Conservation (phyloP, 2,113 vertebrate genomes). For the Saimiri boliviensis region DNA sequence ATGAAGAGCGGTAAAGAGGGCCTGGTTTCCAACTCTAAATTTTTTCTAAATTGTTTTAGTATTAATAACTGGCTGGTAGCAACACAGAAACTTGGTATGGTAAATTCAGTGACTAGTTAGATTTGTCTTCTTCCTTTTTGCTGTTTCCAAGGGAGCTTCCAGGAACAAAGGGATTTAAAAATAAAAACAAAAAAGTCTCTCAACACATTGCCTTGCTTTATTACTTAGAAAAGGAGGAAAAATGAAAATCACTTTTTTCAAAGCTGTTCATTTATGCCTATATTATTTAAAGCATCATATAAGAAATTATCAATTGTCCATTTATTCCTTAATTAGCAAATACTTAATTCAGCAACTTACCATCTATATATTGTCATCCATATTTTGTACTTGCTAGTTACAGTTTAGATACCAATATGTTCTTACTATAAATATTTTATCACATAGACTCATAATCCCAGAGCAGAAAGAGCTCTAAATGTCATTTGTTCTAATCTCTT, state of each 20-base stretch:
- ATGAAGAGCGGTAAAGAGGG: not conserved
- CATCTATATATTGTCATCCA: not conserved
- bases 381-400: not conserved
- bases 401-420: not conserved
- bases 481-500: not conserved
- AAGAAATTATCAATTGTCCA: not conserved
- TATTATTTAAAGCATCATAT: not conserved
- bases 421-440: slow-evolving; percentile 17
- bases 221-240: not conserved
- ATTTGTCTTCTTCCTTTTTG: not conserved
- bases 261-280: not conserved
- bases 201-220: not conserved
- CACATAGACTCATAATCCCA: not conserved
- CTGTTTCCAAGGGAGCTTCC: not conserved
- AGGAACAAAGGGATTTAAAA: not conserved
- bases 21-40: not conserved
- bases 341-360: not conserved
- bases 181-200: not conserved
- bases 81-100: not conserved
- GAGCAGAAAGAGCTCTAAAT: not conserved
- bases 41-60: not conserved
- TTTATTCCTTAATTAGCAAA: not conserved
- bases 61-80: not conserved
- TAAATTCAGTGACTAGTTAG: not conserved
- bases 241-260: not conserved